A percentile compares a stretch with the other conserved stretches of the same genome.
These are phyloP conservation scores for Terrapene triunguis DNA, from an alignment of 2,113 vertebrate genomes.

Conservation along the genomic window DNA sequence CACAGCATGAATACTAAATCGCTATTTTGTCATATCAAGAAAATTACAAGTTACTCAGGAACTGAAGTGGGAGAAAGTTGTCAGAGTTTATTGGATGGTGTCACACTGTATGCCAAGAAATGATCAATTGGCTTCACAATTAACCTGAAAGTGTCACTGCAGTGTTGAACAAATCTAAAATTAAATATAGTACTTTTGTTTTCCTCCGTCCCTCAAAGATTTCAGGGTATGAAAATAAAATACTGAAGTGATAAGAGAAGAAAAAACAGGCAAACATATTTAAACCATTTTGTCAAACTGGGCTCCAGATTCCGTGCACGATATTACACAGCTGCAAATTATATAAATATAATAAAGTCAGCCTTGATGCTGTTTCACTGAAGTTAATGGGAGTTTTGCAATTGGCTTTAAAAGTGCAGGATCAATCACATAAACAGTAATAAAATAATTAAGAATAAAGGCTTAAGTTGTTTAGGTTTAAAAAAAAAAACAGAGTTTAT, in stretches of 20 bases:
- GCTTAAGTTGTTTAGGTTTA: background rate
- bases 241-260: background rate
- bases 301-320: background rate
- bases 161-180: background rate
- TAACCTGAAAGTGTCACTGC: slow-evolving; percentile 13
- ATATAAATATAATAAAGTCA: background rate
- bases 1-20: slow-evolving; percentile 40
- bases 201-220: background rate
- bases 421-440: background rate
- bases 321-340: background rate
- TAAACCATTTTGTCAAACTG: background rate
- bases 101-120: background rate
- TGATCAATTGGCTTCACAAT: slow-evolving; percentile 23
- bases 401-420: background rate
- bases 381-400: background rate
- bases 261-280: background rate
- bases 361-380: background rate
- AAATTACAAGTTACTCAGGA: slow-evolving; percentile 56
- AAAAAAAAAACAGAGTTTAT: background rate
- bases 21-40: slow-evolving; percentile 18
- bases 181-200: background rate
- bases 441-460: background rate
- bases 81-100: background rate
- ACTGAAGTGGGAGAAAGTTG: slow-evolving; percentile 33
- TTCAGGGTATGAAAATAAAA: slow-evolving; percentile 15